Base-by-base conservation (phyloP, 1,140 invertebrate species). In the Ditylenchus dipsaci region DNA sequence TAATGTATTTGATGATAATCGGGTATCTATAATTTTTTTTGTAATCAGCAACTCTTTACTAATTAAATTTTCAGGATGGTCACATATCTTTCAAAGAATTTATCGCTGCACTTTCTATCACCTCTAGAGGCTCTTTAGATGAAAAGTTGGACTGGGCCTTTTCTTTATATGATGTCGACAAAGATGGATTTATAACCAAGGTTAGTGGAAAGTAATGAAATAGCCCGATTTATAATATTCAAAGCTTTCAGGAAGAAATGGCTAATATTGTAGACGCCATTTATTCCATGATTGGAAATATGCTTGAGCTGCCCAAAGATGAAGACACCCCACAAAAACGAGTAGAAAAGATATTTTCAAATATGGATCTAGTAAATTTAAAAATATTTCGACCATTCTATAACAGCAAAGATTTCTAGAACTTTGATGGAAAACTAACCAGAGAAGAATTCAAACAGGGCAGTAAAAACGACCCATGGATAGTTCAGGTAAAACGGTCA, bases 1-100 rank as follows among this genome's bases (percentile, higher is more conserved):
- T 74, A 86, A 86, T 75, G 86, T 87, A 3, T 87, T 87, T 75
- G 86, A 86, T 76, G 80, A 84, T 33, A 85, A 86, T 64, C 84
- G 85, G 78, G 85, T 86, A 78, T n/a, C n/a, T n/a, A 65, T 76
- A 59, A 3, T 64, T 67, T 56, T 53, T 63, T 27, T 19, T 65
- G 69, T 69, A 60, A 61, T 53, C n/a, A 1, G 26, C 65, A 65
- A 33, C 15, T 59, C 30, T 23, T 11, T 23, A 59, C 23, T 59
- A 59, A 11, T 26, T 15, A 11, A 59, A 59, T 43, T 72, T 78
- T 56, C 59, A 84, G 81, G 83, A 84, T 68, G 83, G 83, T 1
- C 78, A 82, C 42, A 84, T 84, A 58, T 81, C 78, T 9, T 84
- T 84, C 67, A 76, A 76, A 71, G 83, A 84, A 69, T 84, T 84